phyloP scores from a whole-genome alignment of 2,888 invertebrate genomes.

The Temnothorax rugatulus region DNA sequence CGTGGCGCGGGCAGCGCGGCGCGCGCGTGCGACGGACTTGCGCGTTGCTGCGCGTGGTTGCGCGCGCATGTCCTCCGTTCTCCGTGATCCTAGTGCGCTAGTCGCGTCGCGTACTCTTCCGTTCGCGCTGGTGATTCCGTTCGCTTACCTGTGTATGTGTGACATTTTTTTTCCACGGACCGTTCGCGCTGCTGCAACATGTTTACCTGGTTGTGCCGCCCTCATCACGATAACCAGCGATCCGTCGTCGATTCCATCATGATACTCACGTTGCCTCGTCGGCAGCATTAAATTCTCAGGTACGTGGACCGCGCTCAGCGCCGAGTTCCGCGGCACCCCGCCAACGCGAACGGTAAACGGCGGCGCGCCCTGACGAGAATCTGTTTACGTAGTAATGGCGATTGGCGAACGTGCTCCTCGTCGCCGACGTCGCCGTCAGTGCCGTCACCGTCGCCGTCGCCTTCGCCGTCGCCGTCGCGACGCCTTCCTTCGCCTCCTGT shows the following conservation, averaged over 20 bases:
- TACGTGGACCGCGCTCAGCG: conserved; percentile 73
- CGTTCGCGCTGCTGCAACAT: conserved; percentile 85
- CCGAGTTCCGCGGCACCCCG: conserved; percentile 73
- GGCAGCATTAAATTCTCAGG: conserved; percentile 82
- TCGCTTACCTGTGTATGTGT: conserved; percentile 75
- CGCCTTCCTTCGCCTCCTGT: not conserved
- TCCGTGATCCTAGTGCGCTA: conserved; percentile 80
- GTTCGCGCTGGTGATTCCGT: conserved; percentile 77
- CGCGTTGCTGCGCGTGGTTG: not conserved
- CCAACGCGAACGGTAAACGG: conserved; percentile 58
- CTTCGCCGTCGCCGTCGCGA: not conserved
- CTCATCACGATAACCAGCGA: conserved; percentile 79
- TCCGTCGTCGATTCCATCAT: conserved; percentile 74
- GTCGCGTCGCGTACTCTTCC: conserved; percentile 83
- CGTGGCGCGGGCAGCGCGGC: not conserved
- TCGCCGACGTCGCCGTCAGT: not conserved
- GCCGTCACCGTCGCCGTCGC: not conserved
- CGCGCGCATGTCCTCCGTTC: conserved; percentile 68
- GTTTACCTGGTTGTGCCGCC: conserved; percentile 87
- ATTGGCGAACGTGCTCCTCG: conserved; percentile 77
- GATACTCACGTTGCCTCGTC: conserved; percentile 72
- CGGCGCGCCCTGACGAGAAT: conserved; percentile 85
- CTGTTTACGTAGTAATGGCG: conserved; percentile 82
- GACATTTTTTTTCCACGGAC: conserved; percentile 85
- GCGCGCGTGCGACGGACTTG: not conserved